Evolutionary conservation across 2,888 invertebrate species (phyloP).

Genomic region (Ophonus ardosiacus): DNA sequence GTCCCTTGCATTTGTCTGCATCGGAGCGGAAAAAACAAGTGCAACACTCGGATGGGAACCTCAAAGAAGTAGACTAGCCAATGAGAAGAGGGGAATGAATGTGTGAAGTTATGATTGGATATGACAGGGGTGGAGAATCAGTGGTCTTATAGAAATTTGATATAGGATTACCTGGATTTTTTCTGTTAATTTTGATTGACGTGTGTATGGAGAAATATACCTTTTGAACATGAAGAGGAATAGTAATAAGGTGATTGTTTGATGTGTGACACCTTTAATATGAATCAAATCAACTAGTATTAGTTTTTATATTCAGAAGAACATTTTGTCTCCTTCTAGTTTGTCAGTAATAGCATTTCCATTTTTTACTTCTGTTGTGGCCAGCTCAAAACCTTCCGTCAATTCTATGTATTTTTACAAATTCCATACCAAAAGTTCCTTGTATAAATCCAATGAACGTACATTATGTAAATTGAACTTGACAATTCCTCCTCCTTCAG

Average conservation of each 20-base stretch:
- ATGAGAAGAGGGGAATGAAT: background rate
- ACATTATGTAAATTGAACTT: no score
- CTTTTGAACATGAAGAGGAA: background rate
- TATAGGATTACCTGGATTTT: background rate
- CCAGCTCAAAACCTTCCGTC: no score
- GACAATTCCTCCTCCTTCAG: no score
- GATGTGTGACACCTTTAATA: background rate
- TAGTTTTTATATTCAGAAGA: no score
- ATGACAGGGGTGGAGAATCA: constrained; percentile 1
- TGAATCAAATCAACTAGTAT: background rate
- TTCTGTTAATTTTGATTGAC: background rate
- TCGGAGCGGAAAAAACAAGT: constrained; percentile 20
- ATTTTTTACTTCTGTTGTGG: no score
- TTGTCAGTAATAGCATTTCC: no score
- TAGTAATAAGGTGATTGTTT: background rate
- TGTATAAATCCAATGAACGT: no score
- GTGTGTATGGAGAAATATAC: background rate
- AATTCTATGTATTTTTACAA: no score
- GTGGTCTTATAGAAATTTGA: constrained; percentile 1
- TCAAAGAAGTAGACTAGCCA: background rate
- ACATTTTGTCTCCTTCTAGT: no score
- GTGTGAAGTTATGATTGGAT: constrained; percentile 20
- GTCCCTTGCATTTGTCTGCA: constrained; percentile 21
- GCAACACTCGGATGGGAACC: background rate
- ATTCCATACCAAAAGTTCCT: no score